Conservation (phyloP, 2,113 vertebrate species). For the Hiodon tergisus region DNA sequence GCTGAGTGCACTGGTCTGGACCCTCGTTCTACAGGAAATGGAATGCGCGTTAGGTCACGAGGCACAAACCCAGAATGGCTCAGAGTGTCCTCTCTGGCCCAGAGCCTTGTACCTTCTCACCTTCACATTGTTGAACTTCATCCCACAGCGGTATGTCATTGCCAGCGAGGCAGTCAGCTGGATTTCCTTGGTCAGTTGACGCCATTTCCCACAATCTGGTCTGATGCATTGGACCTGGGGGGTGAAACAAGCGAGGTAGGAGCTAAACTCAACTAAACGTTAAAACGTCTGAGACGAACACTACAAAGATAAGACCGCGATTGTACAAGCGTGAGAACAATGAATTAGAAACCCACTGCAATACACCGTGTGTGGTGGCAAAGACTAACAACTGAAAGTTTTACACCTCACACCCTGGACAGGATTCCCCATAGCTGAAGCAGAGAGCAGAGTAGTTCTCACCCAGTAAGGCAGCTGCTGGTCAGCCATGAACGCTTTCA, state of each 20-base stretch:
- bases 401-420: too few species aligned
- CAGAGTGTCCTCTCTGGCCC: background rate
- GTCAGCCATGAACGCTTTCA: conserved; percentile 97
- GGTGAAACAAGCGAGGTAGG: background rate
- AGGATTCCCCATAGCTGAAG: background rate
- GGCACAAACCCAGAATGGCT: background rate
- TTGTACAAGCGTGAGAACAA: too few species aligned
- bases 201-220: conserved; percentile 87
- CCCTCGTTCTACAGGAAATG: conserved; percentile 71
- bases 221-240: conserved; percentile 87
- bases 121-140: conserved; percentile 84
- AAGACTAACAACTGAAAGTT: too few species aligned
- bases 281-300: too few species aligned
- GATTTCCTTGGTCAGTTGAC: conserved; percentile 93
- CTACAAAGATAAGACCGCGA: too few species aligned
- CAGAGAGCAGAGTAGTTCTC: conserved; percentile 31
- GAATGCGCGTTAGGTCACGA: background rate
- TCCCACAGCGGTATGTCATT: conserved; percentile 81
- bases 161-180: conserved; percentile 83
- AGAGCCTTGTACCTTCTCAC: conserved; percentile 49
- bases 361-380: too few species aligned
- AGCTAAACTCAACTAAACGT: too few species aligned
- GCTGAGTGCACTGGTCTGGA: conserved; percentile 83
- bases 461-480: conserved; percentile 97
- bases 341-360: too few species aligned